Percentiles rank a stretch among this genome's conserved stretches.
These are phyloP conservation scores for Drosophila mayri DNA, from an alignment of 1,140 invertebrate genomes.

Conservation along the genomic window DNA sequence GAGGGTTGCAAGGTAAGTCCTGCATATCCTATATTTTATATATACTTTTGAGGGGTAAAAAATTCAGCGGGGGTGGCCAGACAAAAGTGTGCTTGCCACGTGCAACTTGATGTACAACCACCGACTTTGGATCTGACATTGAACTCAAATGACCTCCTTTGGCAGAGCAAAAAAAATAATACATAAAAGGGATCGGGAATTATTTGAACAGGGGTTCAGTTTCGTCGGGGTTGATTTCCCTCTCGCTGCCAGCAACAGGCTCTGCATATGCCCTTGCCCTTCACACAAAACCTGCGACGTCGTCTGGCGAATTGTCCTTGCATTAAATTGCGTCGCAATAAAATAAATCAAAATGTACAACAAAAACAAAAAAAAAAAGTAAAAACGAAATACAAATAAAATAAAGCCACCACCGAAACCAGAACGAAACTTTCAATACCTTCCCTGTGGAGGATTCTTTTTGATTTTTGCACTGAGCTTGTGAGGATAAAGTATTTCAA, in stretches of 20 bases:
- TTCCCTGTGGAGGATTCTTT: slow-evolving; percentile 22
- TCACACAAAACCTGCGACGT: slow-evolving; percentile 22
- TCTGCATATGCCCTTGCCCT: slow-evolving; percentile 12
- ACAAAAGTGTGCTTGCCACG: slow-evolving; percentile 32
- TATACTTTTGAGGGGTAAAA: not conserved
- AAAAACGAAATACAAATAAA: slow-evolving; percentile 19
- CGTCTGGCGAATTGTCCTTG: slow-evolving; percentile 65
- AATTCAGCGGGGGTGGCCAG: slow-evolving; percentile 25
- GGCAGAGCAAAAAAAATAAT: not conserved
- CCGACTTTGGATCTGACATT: slow-evolving; percentile 65
- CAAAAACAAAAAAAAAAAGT: slow-evolving; percentile 5
- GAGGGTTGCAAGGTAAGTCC: slow-evolving; percentile 99
- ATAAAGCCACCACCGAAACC: slow-evolving; percentile 64
- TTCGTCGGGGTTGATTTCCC: slow-evolving; percentile 31
- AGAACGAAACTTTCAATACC: slow-evolving; percentile 51
- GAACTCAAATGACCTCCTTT: slow-evolving; percentile 72
- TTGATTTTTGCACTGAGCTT: slow-evolving; percentile 22
- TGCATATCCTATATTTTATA: not conserved
- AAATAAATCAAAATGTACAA: slow-evolving; percentile 77
- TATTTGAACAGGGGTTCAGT: slow-evolving; percentile 11
- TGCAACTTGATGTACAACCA: slow-evolving; percentile 61
- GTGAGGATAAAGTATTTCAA: not conserved
- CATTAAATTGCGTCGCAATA: slow-evolving; percentile 77
- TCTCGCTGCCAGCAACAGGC: slow-evolving; percentile 31
- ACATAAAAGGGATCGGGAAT: slow-evolving; percentile 21